Evolutionary conservation across 2,888 invertebrate species (phyloP), one percentile per base, ranked within the genome.

Genomic region (Zygaena filipendulae): DNA sequence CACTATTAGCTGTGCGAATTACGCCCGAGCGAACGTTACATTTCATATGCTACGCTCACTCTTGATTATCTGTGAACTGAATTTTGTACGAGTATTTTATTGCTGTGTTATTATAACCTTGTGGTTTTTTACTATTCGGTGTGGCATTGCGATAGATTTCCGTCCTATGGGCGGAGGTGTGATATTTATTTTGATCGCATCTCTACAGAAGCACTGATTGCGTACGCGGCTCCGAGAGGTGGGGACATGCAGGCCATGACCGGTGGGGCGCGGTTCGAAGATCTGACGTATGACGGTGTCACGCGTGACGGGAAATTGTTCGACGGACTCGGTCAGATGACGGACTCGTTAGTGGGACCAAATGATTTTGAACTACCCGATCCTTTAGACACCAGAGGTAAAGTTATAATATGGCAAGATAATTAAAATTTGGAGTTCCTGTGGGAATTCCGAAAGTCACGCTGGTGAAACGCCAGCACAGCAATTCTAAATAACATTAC

Each of bases 241-340:
- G 84, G 87, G 25, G 71, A 80, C 9, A 77, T 83, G 58, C 84
- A 84, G 33, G 81, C 84, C 4, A 84, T 84, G 59, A 81, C 83
- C 9, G 88, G 90, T 40, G 85, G 84, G 8, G 81, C 83, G 11
- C 86, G 88, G 43, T 82, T 94, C 19, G 84, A 87, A 42, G 94
- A 95, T 56, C 81, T 86, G 35, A 88, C 90, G 24, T 95, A 92
- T 60, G 94, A 95, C 50, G 92, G 92, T 1, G 60, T 71, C 23
- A 50, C 81, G 13, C 81, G 81, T 21, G 82, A 81, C 2, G 75
- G 75, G 5, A 61, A 69, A 27, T 79, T 87, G 62, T 63, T 71
- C 26, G 84, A 86, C 21, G 94, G 94, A 3, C 80, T 95, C 5
- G 95, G 95, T 9, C 92, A 93, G 61, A 82, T 95, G 45, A 85